Base-by-base conservation (phyloP, 2,113 vertebrate genomes). In the Terrapene triunguis region DNA sequence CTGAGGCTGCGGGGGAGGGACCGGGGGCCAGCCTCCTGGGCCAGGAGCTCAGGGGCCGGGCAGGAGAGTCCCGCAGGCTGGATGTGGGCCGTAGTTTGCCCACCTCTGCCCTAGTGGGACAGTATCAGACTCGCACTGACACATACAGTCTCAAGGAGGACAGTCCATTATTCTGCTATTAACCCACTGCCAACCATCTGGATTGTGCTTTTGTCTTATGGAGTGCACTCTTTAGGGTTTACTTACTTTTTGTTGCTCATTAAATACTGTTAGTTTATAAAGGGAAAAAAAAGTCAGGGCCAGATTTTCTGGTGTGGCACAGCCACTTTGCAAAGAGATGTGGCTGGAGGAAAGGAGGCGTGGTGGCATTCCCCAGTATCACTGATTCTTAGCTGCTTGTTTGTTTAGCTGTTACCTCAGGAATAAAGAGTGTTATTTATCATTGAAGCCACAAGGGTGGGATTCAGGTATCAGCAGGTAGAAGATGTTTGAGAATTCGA, bases 261-360 rank as follows among this genome's bases (percentile, higher is more conserved):
- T 16, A 55, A n/a, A 50, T 50, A 51, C 0, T 3, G 1, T 57
- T 6, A 5, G 16, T 17, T 51, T 3, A 0, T 38, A 55, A 29
- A 8, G 8, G 29, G 27, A 72, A 42, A 2, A 9, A 51, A 1
- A 4, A n/a, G 44, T 16, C 32, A 62, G 5, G 48, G 38, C 5
- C 35, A 1, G 1, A 24, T 17, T 6, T 79, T 22, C 4, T 0
- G 0, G 8, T 5, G 17, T 6, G 21, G 8, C 53, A 24, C 0
- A 2, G 47, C 27, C n/a, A 76, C 22, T 44, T 42, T 76, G 19
- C 19, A 74, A 76, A 44, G 42, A 22, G 38, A 12, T 25, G 21
- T 44, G 38, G 38, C 38, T 42, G 38, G 72, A 76, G 21, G 72
- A 44, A 76, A 44, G 38, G 72, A 25, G 22, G 22, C 22, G 25